These are phyloP conservation scores for Procavia capensis DNA, from an alignment of 2,113 vertebrate species.

Conservation along the genomic window DNA sequence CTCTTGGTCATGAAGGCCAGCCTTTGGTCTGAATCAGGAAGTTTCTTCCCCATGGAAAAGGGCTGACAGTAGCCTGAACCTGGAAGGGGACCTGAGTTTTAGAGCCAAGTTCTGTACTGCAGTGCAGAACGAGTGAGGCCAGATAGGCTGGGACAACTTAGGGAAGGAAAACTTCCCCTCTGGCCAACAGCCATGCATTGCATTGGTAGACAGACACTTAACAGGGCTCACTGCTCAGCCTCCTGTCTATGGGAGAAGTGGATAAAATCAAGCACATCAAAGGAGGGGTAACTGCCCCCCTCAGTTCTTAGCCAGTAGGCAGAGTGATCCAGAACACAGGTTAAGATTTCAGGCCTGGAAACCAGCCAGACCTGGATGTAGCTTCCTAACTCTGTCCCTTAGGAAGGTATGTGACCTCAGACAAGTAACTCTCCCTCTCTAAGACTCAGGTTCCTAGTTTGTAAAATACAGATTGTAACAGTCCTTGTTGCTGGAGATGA, in stretches of 20 bases:
- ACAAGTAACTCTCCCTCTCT: background rate
- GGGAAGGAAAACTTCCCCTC: background rate
- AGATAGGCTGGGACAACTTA: conserved; percentile 7
- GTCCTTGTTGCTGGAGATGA: background rate
- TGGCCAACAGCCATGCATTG: background rate
- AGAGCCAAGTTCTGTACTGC: conserved; percentile 59
- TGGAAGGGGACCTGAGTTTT: conserved; percentile 46
- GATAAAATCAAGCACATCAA: background rate
- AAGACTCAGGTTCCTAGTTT: background rate
- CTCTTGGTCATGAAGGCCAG: background rate
- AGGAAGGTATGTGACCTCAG: background rate
- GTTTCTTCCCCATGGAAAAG: background rate
- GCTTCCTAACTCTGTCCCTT: background rate
- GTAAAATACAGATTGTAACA: background rate
- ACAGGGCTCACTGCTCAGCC: background rate
- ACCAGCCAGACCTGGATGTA: background rate
- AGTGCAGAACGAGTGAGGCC: conserved; percentile 22
- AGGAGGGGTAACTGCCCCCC: background rate
- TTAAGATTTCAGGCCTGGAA: background rate
- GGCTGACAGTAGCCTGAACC: background rate
- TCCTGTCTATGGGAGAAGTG: background rate
- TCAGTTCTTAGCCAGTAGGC: background rate
- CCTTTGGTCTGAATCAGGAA: conserved; percentile 32
- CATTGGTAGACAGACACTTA: background rate
- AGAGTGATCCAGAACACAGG: background rate